Conservation (phyloP, 2,797 vertebrate species). For the Sebastes oblongus region DNA sequence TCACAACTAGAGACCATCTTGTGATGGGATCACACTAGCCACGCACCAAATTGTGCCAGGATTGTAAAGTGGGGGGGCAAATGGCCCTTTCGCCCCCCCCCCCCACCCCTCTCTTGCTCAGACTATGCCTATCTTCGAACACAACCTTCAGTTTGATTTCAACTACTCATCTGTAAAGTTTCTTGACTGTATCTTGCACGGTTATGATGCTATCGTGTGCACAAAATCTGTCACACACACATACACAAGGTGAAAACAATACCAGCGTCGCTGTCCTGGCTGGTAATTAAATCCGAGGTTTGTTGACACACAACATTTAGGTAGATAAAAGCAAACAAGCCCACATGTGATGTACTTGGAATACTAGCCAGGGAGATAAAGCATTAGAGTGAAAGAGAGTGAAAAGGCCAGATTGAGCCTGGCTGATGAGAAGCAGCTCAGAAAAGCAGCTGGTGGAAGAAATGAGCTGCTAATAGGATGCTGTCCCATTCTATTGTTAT, state of each 20-base stretch:
- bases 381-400: conserved; percentile 4
- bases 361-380: conserved; percentile 27
- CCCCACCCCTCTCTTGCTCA: background rate
- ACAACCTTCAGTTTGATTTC: background rate
- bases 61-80: too few relatives aligned
- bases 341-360: conserved; percentile 15
- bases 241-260: background rate
- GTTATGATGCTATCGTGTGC: background rate
- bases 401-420: conserved; percentile 14
- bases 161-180: background rate
- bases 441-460: conserved; percentile 33
- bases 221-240: background rate
- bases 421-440: conserved; percentile 20
- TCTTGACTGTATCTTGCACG: background rate
- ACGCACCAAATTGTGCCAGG: background rate
- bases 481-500: conserved; percentile 11
- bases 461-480: conserved; percentile 33
- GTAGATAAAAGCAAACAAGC: conserved; percentile 4
- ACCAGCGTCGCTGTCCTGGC: background rate
- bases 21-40: background rate
- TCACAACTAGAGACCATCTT: background rate
- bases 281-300: conserved; percentile 24
- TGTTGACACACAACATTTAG: conserved; percentile 6
- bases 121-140: background rate
- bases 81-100: too few relatives aligned